Evolutionary conservation across 2,888 invertebrate species (phyloP).

Genomic region (Trilocha varians): DNA sequence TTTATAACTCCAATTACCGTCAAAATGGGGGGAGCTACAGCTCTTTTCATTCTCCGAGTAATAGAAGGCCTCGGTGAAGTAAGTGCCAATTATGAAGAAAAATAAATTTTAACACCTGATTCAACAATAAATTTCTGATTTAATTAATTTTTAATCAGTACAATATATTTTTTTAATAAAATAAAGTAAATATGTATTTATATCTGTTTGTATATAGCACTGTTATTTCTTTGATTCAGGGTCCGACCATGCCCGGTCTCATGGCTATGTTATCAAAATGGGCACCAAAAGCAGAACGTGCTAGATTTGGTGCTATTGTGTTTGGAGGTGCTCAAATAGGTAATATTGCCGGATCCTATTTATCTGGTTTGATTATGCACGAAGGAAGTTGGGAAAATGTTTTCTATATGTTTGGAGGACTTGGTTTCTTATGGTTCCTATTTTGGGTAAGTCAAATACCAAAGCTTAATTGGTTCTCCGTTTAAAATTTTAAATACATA

Average conservation of each 20-base stretch:
- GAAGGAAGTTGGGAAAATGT: conserved; percentile 71
- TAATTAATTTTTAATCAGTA: not conserved
- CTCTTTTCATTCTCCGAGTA: conserved; percentile 71
- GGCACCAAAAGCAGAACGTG: conserved; percentile 73
- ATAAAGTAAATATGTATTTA: not conserved
- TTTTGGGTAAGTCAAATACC: conserved; percentile 52
- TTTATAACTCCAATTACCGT: conserved; percentile 84
- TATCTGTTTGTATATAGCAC: not conserved
- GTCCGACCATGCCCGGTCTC: conserved; percentile 76
- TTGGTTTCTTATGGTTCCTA: conserved; percentile 68
- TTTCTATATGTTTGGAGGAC: conserved; percentile 72
- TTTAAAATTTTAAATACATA: not conserved
- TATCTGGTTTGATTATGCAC: conserved; percentile 68
- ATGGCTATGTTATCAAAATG: conserved; percentile 75
- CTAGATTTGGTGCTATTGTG: conserved; percentile 70
- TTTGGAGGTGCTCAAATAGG: conserved; percentile 74
- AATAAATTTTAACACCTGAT: not conserved
- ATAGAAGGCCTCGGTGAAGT: conserved; percentile 79
- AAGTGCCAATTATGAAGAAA: too few relatives aligned
- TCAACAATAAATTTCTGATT: not conserved
- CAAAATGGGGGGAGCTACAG: conserved; percentile 64
- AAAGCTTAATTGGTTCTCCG: not conserved
- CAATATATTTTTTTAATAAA: not conserved
- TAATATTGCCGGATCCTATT: conserved; percentile 66
- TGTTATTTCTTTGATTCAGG: conserved; percentile 36